phyloP scores from a whole-genome alignment of 1,140 invertebrate genomes.

The Copidosoma floridanum region DNA sequence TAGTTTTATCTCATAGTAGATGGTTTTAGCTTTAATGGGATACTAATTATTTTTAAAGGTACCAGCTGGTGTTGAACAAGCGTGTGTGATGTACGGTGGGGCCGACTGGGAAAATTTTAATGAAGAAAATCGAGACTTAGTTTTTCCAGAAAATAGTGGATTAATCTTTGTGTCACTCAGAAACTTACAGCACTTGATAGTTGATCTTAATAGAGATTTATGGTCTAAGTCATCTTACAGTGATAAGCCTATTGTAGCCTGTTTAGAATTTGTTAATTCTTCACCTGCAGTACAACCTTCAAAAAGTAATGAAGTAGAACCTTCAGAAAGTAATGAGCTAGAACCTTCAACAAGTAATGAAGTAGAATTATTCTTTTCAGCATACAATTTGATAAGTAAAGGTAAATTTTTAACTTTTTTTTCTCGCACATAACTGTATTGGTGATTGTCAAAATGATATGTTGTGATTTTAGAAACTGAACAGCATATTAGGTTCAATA shows the following conservation, averaged over 20 bases:
- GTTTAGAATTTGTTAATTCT: conserved; percentile 44
- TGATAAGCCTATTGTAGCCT: conserved; percentile 35
- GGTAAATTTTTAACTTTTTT: too few species aligned
- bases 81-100: conserved; percentile 46
- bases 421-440: too few species aligned
- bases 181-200: conserved; percentile 48
- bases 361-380: conserved; percentile 40
- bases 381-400: conserved; percentile 44
- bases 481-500: conserved; percentile 44
- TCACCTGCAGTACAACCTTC: conserved; percentile 13
- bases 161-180: conserved; percentile 47
- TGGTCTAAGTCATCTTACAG: conserved; percentile 38
- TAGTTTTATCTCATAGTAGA: background rate
- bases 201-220: conserved; percentile 44
- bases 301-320: conserved; percentile 21
- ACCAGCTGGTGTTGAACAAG: conserved; percentile 50
- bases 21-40: background rate
- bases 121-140: conserved; percentile 38
- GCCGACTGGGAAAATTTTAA: conserved; percentile 45
- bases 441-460: background rate
- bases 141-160: conserved; percentile 42
- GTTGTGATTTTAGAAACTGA: conserved; percentile 47
- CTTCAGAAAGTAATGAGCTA: too few species aligned
- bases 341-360: too few species aligned
- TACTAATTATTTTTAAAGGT: conserved; percentile 35